phyloP scores from a whole-genome alignment of 2,888 invertebrate species.

The Hyppa rectilinea region DNA sequence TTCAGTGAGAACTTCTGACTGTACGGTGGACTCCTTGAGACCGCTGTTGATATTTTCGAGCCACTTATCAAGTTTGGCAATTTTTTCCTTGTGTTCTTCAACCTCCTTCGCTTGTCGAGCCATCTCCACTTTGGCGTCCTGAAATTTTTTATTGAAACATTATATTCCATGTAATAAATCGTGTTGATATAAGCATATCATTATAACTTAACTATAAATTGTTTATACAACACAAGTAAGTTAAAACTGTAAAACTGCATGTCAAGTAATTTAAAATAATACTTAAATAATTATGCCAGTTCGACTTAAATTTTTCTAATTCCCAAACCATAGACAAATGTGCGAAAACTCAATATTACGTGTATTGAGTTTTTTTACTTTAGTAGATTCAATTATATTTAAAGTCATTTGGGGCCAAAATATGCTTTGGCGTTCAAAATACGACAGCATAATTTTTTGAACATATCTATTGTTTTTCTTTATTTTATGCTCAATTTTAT shows the following conservation, averaged over 20 bases:
- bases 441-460: neutral
- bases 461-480: neutral
- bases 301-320: too few species aligned
- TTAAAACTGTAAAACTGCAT: neutral
- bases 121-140: conserved; percentile 86
- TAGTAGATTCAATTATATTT: neutral
- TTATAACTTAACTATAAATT: too few species aligned
- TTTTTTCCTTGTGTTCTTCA: conserved; percentile 83
- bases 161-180: too few species aligned
- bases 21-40: conserved; percentile 85
- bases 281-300: too few species aligned
- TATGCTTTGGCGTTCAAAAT: neutral
- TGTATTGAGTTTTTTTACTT: too few species aligned
- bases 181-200: too few species aligned
- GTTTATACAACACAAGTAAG: neutral
- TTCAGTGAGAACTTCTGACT: conserved; percentile 80
- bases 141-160: conserved; percentile 75
- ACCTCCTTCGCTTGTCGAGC: conserved; percentile 82
- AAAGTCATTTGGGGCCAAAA: neutral
- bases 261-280: too few species aligned
- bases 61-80: conserved; percentile 87
- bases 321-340: too few species aligned
- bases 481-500: neutral
- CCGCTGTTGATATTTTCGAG: conserved; percentile 88
- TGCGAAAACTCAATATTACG: too few species aligned